A percentile compares a stretch with the other conserved stretches of the same genome.
Conservation (phyloP, 2,888 invertebrate species). For the Heliconius aoede region DNA sequence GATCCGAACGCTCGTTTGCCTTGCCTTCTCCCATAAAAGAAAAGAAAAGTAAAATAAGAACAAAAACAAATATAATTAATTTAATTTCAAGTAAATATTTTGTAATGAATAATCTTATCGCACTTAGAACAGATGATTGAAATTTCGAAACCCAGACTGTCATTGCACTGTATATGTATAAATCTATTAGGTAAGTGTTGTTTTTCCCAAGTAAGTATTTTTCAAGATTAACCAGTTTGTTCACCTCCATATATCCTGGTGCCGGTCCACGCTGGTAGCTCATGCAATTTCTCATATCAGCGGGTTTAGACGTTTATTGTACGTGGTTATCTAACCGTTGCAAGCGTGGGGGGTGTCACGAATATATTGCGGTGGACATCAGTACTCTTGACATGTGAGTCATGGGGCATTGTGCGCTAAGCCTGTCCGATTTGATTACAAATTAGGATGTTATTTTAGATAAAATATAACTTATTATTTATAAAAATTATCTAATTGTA, state of each 20-base stretch:
- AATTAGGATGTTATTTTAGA: conserved; percentile 9
- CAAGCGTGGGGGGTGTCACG: conserved; percentile 42
- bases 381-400: conserved; percentile 40
- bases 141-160: neutral
- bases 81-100: neutral
- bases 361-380: conserved; percentile 44
- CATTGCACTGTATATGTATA: too few relatives aligned
- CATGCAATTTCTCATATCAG: conserved; percentile 44
- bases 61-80: conserved; percentile 6
- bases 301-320: conserved; percentile 45
- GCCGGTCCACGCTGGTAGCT: conserved; percentile 32
- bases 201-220: conserved; percentile 14
- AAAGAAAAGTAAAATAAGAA: neutral
- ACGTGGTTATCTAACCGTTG: conserved; percentile 42
- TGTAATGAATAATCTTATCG: too few relatives aligned
- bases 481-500: neutral
- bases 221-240: conserved; percentile 24
- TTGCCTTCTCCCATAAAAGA: too few relatives aligned
- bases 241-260: conserved; percentile 24
- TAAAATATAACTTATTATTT: neutral
- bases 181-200: neutral
- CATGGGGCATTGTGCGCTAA: conserved; percentile 17
- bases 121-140: conserved; percentile 8
- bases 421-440: conserved; percentile 5
- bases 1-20: too few relatives aligned